Base-by-base conservation (phyloP, 2,888 invertebrate genomes). In the Stomorhina lunata region DNA sequence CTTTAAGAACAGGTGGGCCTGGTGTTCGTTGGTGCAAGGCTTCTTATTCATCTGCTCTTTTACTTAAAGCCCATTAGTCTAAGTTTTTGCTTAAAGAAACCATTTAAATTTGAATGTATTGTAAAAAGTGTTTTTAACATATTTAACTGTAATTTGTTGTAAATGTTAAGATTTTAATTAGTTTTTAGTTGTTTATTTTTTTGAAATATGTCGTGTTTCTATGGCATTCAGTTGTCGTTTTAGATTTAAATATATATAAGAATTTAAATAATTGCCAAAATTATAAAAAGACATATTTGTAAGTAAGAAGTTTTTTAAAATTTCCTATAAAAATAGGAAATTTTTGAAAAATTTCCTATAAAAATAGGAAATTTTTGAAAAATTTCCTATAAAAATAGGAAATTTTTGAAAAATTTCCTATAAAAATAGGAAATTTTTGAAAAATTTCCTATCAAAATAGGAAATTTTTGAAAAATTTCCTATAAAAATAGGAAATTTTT, bases 201-300 rank as follows among this genome's bases (percentile, higher is more conserved):
- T 63, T 65, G 15, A 5, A n/a, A 40, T 25, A 27, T 57, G 34
- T 3, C 75, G 20, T 75, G 65, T 75, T 45, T 57, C 34, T 27
- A 57, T 6, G 57, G 48, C 55, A 75, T 75, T 66, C 55, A 75
- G 2, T 45, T 22, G 40, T 17, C 63, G 22, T 53, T 63, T 72
- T 40, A 6, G 22, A 63, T 61, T 34, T n/a, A 72, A 50, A 63
- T 50, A 32, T 32, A 55, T 32, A 34, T 25, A 1, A 22, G 55
- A 43, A 43, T 40, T 48, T 15, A 12, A 22, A 63, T 53, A 29
- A 61, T n/a, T n/a, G n/a, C n/a, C n/a, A n/a, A n/a, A 40, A 50
- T 40, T 27, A 9, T 48, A 59, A 5, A 20, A n/a, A n/a, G n/a
- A n/a, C n/a, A n/a, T n/a, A n/a, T n/a, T n/a, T n/a, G n/a, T n/a